phyloP scores from a whole-genome alignment of 2,797 vertebrate species.

The Urocyon cinereoargenteus region DNA sequence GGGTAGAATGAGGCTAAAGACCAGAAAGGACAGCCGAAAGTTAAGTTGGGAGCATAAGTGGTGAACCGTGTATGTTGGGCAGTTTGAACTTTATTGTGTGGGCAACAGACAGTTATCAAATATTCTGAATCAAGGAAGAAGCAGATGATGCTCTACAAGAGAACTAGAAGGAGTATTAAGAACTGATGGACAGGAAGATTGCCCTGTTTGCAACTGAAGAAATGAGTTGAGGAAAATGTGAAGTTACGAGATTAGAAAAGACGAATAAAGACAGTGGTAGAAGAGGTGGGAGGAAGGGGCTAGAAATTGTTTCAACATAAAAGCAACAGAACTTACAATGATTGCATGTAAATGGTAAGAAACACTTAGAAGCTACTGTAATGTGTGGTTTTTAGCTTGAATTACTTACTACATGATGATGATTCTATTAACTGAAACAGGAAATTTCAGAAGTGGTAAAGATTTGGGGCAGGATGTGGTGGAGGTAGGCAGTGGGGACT shows the following conservation, averaged over 20 bases:
- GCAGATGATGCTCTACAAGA: neutral
- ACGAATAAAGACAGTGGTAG: neutral
- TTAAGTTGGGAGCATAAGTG: neutral
- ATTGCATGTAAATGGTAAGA: neutral
- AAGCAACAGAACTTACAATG: neutral
- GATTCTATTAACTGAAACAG: neutral
- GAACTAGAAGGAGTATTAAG: neutral
- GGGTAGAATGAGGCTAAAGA: neutral
- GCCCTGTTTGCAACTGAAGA: neutral
- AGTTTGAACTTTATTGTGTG: neutral
- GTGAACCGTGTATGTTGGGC: neutral
- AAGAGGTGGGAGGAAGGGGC: neutral
- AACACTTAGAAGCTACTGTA: neutral
- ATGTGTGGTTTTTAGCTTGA: neutral
- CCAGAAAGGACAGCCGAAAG: neutral
- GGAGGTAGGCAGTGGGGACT: neutral
- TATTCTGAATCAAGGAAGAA: neutral
- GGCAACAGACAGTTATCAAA: neutral
- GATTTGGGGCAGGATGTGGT: neutral
- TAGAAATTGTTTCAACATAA: neutral
- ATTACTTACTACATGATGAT: neutral
- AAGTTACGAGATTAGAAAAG: neutral
- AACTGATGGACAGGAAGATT: neutral
- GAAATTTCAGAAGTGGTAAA: neutral
- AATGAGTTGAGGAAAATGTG: neutral